phyloP scores from a whole-genome alignment of 2,113 vertebrate species.

The Chaetodon trifascialis region DNA sequence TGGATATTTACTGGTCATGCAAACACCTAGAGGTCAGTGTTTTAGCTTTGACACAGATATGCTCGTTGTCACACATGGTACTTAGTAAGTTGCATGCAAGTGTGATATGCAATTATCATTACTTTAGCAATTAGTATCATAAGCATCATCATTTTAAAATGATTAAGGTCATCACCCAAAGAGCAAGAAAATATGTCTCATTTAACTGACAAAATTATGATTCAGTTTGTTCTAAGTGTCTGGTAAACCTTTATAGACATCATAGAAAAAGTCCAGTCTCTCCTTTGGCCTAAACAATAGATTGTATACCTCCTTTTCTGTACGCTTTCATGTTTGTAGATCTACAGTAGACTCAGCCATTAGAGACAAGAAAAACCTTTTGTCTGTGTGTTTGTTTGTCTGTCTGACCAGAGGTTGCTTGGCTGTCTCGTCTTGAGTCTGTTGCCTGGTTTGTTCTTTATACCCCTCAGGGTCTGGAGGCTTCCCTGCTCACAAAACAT shows the following conservation, averaged over 20 bases:
- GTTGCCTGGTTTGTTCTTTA: slow-evolving; percentile 41
- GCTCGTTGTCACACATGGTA: neutral
- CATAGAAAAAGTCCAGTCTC: neutral
- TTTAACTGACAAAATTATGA: neutral
- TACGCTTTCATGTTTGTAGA: slow-evolving; percentile 54
- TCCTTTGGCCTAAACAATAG: slow-evolving; percentile 44
- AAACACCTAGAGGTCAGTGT: neutral
- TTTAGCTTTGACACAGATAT: neutral
- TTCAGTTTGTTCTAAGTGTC: slow-evolving; percentile 5
- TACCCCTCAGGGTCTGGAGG: slow-evolving; percentile 45
- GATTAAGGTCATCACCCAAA: neutral
- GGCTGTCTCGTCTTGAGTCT: slow-evolving; percentile 16
- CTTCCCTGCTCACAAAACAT: slow-evolving; percentile 29
- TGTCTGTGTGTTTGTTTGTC: slow-evolving; percentile 52
- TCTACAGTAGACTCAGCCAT: slow-evolving; percentile 35
- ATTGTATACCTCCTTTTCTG: slow-evolving; percentile 2
- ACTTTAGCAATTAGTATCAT: too few species aligned
- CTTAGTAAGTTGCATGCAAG: neutral
- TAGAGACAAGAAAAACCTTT: slow-evolving; percentile 54
- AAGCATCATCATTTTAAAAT: neutral
- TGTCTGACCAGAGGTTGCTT: slow-evolving; percentile 37
- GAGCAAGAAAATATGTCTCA: neutral
- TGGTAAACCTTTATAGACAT: slow-evolving; percentile 16
- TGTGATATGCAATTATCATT: neutral
- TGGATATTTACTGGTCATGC: neutral